Percentiles rank a stretch among this genome's conserved stretches.
phyloP scores from a whole-genome alignment of 1,140 invertebrate genomes.

The Glossosoma conforme region DNA sequence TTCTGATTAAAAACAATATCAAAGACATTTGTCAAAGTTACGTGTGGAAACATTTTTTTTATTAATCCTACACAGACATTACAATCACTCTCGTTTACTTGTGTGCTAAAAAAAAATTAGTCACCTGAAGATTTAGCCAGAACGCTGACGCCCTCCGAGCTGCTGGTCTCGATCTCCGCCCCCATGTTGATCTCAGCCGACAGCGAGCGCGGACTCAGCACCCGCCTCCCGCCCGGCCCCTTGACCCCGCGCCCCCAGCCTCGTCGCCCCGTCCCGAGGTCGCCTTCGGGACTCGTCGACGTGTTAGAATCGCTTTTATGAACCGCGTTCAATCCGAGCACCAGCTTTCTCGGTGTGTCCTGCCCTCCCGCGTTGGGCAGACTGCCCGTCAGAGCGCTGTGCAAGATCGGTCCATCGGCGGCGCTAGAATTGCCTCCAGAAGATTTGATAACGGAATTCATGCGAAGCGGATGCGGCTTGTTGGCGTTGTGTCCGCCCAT shows the following conservation, averaged over 20 bases:
- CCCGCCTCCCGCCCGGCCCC: conserved; percentile 31
- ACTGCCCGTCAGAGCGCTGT: conserved; percentile 35
- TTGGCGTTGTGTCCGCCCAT: conserved; percentile 20
- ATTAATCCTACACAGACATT: no score
- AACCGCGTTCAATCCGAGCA: conserved; percentile 10
- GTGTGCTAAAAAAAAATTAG: background rate
- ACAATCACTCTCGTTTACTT: no score
- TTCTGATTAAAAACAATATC: no score
- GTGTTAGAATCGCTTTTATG: conserved; percentile 26
- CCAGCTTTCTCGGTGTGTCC: conserved; percentile 28
- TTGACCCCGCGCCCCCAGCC: conserved; percentile 36
- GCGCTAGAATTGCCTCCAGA: conserved; percentile 19
- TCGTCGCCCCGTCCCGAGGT: conserved; percentile 38
- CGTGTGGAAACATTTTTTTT: no score
- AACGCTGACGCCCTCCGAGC: conserved; percentile 27
- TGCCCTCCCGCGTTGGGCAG: conserved; percentile 34
- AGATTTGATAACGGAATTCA: conserved; percentile 47
- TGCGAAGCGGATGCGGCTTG: conserved; percentile 33
- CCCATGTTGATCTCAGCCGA: conserved; percentile 41
- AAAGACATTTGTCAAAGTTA: no score
- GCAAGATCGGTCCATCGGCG: conserved; percentile 26
- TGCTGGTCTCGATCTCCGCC: conserved; percentile 29
- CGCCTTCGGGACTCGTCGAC: conserved; percentile 23
- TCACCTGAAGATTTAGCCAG: conserved; percentile 21
- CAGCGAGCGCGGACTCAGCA: conserved; percentile 34